Evolutionary conservation across 1,140 invertebrate species (phyloP).

Genomic region (Brachionus calyciflorus): DNA sequence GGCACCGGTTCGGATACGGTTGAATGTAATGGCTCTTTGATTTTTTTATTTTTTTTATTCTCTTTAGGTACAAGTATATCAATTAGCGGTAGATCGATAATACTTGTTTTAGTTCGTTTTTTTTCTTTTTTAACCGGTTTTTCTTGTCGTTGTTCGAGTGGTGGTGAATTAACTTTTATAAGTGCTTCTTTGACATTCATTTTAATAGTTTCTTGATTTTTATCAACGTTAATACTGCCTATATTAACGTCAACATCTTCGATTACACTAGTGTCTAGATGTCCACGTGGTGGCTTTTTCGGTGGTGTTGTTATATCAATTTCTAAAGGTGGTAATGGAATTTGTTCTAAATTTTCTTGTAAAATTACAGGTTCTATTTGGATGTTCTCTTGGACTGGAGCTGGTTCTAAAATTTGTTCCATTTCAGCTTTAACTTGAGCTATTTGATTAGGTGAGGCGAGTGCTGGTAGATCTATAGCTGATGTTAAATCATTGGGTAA

Average conservation of each 20-base stretch:
- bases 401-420: conserved; percentile 10
- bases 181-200: conserved; percentile 28
- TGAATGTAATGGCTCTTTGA: background rate
- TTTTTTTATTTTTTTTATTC: background rate
- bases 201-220: background rate
- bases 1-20: background rate
- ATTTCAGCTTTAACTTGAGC: conserved; percentile 3
- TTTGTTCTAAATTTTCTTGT: background rate
- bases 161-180: background rate
- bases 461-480: background rate
- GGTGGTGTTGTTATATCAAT: conserved; percentile 11
- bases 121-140: background rate
- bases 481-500: background rate
- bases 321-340: background rate
- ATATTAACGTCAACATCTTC: background rate
- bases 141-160: background rate
- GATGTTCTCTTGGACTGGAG: background rate
- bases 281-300: conserved; percentile 19
- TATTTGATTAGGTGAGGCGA: background rate
- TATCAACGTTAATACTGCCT: background rate
- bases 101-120: conserved; percentile 4
- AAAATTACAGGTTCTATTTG: background rate
- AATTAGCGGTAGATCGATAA: conserved; percentile 31
- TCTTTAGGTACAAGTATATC: conserved; percentile 46
- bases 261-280: background rate